These are phyloP conservation scores for Malaclemys terrapin DNA, from an alignment of 2,113 vertebrate species.

Conservation along the genomic window DNA sequence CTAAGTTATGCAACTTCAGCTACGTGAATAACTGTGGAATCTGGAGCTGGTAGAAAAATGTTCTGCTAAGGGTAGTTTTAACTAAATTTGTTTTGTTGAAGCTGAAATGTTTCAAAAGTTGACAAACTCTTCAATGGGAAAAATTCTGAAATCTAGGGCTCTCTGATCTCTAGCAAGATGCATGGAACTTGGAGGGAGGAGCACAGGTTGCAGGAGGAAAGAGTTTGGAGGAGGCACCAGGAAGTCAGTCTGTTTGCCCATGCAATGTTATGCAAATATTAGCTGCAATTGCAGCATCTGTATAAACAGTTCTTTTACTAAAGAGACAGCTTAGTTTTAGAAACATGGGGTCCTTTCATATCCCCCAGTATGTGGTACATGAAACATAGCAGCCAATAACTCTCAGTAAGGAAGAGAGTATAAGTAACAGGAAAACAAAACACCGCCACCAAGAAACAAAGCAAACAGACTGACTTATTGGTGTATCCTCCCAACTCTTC, in stretches of 20 bases:
- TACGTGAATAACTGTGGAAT: too few relatives aligned
- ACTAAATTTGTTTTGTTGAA: not conserved
- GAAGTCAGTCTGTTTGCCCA: not conserved
- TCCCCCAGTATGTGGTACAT: not conserved
- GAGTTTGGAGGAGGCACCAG: not conserved
- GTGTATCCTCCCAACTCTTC: not conserved
- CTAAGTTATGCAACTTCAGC: too few relatives aligned
- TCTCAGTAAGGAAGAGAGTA: not conserved
- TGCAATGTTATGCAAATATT: not conserved
- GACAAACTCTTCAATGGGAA: not conserved
- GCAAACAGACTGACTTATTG: not conserved
- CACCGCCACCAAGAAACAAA: not conserved
- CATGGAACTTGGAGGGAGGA: not conserved
- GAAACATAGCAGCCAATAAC: not conserved
- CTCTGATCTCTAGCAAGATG: not conserved
- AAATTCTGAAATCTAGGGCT: not conserved
- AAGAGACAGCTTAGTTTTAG: not conserved
- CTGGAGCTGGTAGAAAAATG: too few relatives aligned
- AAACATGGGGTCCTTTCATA: not conserved
- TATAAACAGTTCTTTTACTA: not conserved
- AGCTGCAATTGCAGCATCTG: not conserved
- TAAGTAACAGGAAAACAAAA: not conserved
- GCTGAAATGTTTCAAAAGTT: not conserved
- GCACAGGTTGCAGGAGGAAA: not conserved
- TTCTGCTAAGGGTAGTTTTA: too few relatives aligned